Evolutionary conservation across 2,888 invertebrate genomes (phyloP).

Genomic region (Macrophya annulata): DNA sequence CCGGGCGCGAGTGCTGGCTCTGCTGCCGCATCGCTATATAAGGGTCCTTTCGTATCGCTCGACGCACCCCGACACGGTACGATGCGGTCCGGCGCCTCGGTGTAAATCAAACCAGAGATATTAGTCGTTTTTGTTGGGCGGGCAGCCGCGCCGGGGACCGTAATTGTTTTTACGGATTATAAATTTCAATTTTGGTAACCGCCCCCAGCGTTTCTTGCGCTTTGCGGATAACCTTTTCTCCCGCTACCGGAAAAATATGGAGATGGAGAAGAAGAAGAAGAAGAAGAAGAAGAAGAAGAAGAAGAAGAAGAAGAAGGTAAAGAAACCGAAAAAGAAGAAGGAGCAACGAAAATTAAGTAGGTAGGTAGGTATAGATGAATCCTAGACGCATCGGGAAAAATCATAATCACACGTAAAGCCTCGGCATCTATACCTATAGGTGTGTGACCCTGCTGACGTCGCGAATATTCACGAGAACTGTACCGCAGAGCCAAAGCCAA

Average conservation of each 20-base stretch:
- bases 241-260: not conserved
- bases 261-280: not conserved
- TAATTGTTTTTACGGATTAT: slow-evolving; percentile 79
- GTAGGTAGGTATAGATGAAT: not conserved
- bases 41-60: slow-evolving; percentile 55
- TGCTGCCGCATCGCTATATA: slow-evolving; percentile 56
- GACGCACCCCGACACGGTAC: slow-evolving; percentile 63
- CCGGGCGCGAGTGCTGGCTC: slow-evolving; percentile 57
- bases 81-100: slow-evolving; percentile 58
- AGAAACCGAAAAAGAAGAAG: not conserved
- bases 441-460: not conserved
- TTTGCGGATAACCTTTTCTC: slow-evolving; percentile 27
- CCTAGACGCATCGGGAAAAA: not conserved
- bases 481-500: not conserved
- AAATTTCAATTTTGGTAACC: slow-evolving; percentile 71
- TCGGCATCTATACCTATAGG: not conserved
- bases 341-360: not conserved
- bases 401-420: not conserved
- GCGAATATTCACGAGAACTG: not conserved
- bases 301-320: not conserved
- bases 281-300: not conserved
- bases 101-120: slow-evolving; percentile 77
- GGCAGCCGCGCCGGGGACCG: slow-evolving; percentile 61
- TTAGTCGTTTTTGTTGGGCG: slow-evolving; percentile 74
- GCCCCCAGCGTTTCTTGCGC: slow-evolving; percentile 37